Percentiles rank a stretch among this genome's conserved stretches.
These are phyloP conservation scores for Triops longicaudatus DNA, from an alignment of 1,140 invertebrate genomes.

Conservation along the genomic window DNA sequence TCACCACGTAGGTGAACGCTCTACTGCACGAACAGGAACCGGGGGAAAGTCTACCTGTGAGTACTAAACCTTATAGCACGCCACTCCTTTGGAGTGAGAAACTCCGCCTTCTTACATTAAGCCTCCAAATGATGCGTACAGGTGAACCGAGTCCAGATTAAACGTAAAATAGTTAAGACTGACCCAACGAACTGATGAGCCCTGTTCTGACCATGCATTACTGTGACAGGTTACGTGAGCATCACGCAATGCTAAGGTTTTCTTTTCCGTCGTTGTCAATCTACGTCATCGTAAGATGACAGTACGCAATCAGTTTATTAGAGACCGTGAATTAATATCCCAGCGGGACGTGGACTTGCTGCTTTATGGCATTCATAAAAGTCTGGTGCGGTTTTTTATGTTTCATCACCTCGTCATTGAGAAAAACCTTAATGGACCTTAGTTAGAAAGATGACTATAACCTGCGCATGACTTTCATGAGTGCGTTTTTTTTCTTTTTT, in stretches of 20 bases:
- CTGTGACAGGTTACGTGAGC: too few species aligned
- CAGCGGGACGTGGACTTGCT: neutral
- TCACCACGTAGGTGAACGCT: slow-evolving; percentile 7
- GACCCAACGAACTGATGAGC: neutral
- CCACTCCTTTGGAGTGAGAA: neutral
- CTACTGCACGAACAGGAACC: slow-evolving; percentile 1
- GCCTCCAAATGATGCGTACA: neutral
- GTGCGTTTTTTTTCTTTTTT: too few species aligned
- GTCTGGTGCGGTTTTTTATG: neutral
- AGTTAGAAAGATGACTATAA: neutral
- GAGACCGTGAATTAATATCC: neutral
- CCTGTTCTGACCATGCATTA: neutral
- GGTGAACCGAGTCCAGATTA: neutral
- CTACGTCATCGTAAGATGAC: too few species aligned
- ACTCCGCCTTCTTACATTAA: neutral
- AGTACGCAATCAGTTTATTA: too few species aligned
- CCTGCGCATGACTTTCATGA: neutral
- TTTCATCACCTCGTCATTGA: neutral
- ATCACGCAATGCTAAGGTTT: too few species aligned
- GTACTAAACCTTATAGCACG: neutral
- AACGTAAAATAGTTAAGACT: neutral
- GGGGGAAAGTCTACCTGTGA: slow-evolving; percentile 1
- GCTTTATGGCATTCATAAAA: neutral
- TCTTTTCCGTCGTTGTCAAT: too few species aligned
- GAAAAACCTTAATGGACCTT: neutral